Conservation (phyloP, 2,888 invertebrate genomes). For the Drosophila eohydei region DNA sequence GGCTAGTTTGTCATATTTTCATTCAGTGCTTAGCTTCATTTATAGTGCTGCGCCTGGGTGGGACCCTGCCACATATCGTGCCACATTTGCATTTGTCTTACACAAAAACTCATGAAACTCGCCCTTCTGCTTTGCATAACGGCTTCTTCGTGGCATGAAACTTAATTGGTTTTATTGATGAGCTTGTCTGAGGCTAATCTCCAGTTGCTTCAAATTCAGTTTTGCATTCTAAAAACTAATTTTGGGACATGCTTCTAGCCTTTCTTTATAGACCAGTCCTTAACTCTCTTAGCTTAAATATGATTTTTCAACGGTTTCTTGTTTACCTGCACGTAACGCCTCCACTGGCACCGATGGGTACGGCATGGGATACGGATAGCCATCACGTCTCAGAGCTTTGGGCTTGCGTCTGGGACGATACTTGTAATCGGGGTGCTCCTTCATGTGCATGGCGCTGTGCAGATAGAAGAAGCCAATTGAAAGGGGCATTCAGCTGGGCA, state of each 20-base stretch:
- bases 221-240: too few species aligned
- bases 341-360: slow-evolving; percentile 96
- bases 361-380: slow-evolving; percentile 96
- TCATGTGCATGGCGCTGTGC: slow-evolving; percentile 95
- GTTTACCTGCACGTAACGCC: slow-evolving; percentile 93
- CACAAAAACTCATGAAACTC: slow-evolving; percentile 35
- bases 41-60: slow-evolving; percentile 23
- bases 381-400: slow-evolving; percentile 94
- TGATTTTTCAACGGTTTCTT: not conserved
- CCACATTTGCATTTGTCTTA: slow-evolving; percentile 78
- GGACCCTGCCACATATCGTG: slow-evolving; percentile 60
- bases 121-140: slow-evolving; percentile 43
- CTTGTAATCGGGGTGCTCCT: slow-evolving; percentile 97
- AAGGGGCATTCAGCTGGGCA: too few species aligned
- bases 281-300: not conserved
- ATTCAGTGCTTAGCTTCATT: slow-evolving; percentile 29
- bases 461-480: slow-evolving; percentile 24
- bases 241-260: not conserved
- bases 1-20: slow-evolving; percentile 71
- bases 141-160: not conserved
- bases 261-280: not conserved
- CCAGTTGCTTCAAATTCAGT: not conserved
- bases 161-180: slow-evolving; percentile 32
- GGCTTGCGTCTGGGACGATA: slow-evolving; percentile 96
- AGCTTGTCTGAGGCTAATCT: not conserved